Evolutionary conservation across 2,113 vertebrate species (phyloP), one percentile per base, ranked within the genome.

Genomic region (Reinhardtius hippoglossoides): DNA sequence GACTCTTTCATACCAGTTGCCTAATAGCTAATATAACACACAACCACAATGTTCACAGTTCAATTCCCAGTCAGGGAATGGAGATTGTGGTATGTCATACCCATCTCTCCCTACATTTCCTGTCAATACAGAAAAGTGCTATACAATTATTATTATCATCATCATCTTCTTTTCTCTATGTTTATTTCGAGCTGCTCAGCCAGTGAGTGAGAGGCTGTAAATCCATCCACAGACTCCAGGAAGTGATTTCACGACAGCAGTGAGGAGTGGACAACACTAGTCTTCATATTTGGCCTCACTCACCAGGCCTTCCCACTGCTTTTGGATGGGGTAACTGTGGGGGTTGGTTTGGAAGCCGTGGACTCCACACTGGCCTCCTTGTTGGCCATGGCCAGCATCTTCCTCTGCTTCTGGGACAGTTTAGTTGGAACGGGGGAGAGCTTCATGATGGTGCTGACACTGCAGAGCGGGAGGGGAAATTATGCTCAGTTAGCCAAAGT

Each of bases 381-480:
- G 77, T 86, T 94, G 79, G 95, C 95, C 95, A 97, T 83, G 60
- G 97, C 96, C 84, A 98, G 95, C 95, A 98, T 95, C 92, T 98
- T 99, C 87, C 97, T 96, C 92, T 98, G 97, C 91, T 97, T 99
- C 94, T 99, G 98, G 89, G 97, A 99, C 86, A 98, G 94, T 78
- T 96, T 99, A 75, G 92, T 88, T 67, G 95, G 94, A 92, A 93
- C 89, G 74, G 91, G 88, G 60, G 81, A 82, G 52, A 93, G 84
- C 91, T 95, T 98, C 82, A 74, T 77, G 80, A 66, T 82, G 76
- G 94, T 94, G 87, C 81, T 78, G 70, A 87, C 60, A 86, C 77
- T 90, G 80, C 23, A 26, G 46, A n/a, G 14, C 26, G 76, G 40
- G 35, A 27, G 57, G 35, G 23, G 31, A 84, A 71, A 62, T 50